Percentiles rank a stretch among this genome's conserved stretches.
Evolutionary conservation across 2,113 vertebrate genomes (phyloP).

Genomic region (Rhynchopsitta pachyrhyncha): DNA sequence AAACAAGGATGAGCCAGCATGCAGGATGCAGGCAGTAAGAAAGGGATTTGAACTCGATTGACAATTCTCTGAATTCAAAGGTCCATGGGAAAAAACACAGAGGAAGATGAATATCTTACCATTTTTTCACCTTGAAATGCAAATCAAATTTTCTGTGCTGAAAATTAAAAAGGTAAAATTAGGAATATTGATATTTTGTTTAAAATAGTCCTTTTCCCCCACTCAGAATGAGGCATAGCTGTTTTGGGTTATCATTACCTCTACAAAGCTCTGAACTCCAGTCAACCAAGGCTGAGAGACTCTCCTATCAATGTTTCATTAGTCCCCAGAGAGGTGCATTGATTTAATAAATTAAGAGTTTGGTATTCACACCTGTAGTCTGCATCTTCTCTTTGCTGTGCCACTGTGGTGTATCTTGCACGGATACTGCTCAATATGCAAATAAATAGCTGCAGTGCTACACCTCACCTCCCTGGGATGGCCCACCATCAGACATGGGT

Average conservation of each 20-base stretch:
- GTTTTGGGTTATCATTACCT: not conserved
- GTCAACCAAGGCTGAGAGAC: not conserved
- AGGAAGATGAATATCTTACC: conserved; percentile 65
- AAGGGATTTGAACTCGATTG: not conserved
- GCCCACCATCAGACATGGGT: not conserved
- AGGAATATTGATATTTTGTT: not conserved
- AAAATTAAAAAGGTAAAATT: not conserved
- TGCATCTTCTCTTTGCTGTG: not conserved
- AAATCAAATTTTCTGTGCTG: conserved; percentile 75
- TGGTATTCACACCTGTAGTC: not conserved
- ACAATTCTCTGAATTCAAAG: not conserved
- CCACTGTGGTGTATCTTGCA: not conserved
- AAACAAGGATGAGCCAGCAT: not conserved
- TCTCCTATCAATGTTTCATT: not conserved
- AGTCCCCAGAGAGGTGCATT: not conserved
- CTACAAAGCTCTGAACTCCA: not conserved
- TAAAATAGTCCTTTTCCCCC: not conserved
- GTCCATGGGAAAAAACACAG: not conserved
- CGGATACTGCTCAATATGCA: not conserved
- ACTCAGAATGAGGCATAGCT: not conserved
- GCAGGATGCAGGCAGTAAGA: not conserved
- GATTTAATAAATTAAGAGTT: not conserved
- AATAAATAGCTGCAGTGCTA: not conserved
- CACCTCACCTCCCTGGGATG: not conserved
- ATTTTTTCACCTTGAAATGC: conserved; percentile 65